Conservation (phyloP, 1,140 invertebrate genomes). For the Neodiprion fabricii region DNA sequence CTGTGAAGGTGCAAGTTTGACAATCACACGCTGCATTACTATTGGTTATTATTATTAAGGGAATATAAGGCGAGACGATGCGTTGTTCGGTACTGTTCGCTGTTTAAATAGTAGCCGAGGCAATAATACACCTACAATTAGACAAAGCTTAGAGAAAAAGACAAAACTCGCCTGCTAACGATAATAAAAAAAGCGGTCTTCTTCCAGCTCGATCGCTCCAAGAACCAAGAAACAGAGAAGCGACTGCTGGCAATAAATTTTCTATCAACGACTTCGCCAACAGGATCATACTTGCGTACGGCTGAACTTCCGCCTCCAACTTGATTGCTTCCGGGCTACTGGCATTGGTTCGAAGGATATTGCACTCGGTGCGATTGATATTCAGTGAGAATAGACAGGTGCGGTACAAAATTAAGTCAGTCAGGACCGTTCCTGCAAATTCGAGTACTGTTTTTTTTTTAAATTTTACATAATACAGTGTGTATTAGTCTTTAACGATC, state of each 20-base stretch:
- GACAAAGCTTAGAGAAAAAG: too few relatives aligned
- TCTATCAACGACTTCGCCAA: slow-evolving; percentile 67
- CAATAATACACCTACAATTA: too few relatives aligned
- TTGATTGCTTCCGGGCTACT: slow-evolving; percentile 57
- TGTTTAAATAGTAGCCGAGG: too few relatives aligned
- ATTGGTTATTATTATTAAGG: too few relatives aligned
- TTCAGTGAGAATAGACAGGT: slow-evolving; percentile 59
- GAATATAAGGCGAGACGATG: too few relatives aligned
- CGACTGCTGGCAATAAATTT: slow-evolving; percentile 67
- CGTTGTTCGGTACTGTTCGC: too few relatives aligned
- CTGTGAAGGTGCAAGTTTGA: neutral
- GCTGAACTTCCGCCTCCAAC: slow-evolving; percentile 69
- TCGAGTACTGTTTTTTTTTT: too few relatives aligned
- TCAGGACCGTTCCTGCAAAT: slow-evolving; percentile 60
- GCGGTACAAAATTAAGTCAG: slow-evolving; percentile 64
- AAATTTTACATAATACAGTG: too few relatives aligned
- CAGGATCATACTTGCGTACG: slow-evolving; percentile 65
- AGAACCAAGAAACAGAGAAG: slow-evolving; percentile 72
- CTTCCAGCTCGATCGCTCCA: slow-evolving; percentile 78
- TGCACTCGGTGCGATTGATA: slow-evolving; percentile 61
- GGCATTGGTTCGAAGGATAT: slow-evolving; percentile 59
- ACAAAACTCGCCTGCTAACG: slow-evolving; percentile 59
- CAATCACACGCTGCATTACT: too few relatives aligned
- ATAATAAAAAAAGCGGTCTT: slow-evolving; percentile 69
- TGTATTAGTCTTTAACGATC: too few relatives aligned